Percentiles rank a stretch among this genome's conserved stretches.
These are phyloP conservation scores for Mayetiola destructor DNA, from an alignment of 2,888 invertebrate species.

Conservation along the genomic window DNA sequence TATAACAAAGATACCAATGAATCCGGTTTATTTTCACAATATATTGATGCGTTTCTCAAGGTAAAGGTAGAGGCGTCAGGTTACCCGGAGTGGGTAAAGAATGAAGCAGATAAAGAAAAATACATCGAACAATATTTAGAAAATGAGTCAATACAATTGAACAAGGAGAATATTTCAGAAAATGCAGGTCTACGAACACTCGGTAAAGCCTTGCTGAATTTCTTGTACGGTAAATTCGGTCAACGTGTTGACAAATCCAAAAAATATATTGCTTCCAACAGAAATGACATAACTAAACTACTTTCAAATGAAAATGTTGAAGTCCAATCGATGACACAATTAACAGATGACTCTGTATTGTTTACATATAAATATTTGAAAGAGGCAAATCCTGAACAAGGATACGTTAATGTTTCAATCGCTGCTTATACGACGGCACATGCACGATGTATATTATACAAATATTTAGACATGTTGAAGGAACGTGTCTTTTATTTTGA, in stretches of 20 bases:
- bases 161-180: conserved; percentile 13
- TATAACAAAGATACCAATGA: conserved; percentile 16
- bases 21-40: conserved; percentile 21
- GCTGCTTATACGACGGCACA: conserved; percentile 28
- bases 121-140: conserved; percentile 21
- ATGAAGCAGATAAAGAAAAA: conserved; percentile 18
- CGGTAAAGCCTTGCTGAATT: conserved; percentile 8
- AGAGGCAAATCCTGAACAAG: conserved; percentile 16
- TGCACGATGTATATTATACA: conserved; percentile 26
- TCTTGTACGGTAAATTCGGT: conserved; percentile 16
- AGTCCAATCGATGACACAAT: conserved; percentile 18
- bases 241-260: conserved; percentile 17
- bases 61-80: conserved; percentile 22
- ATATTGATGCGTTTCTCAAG: conserved; percentile 23
- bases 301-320: conserved; percentile 19
- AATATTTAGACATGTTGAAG: conserved; percentile 24
- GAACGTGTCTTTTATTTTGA: conserved; percentile 27
- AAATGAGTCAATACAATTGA: conserved; percentile 21
- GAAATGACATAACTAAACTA: conserved; percentile 18
- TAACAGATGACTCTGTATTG: conserved; percentile 20
- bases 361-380: conserved; percentile 20
- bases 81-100: conserved; percentile 19
- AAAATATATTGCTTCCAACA: conserved; percentile 16
- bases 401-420: conserved; percentile 26
- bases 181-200: not conserved